Conservation (phyloP, 1,140 invertebrate genomes). For the Pantala flavescens region DNA sequence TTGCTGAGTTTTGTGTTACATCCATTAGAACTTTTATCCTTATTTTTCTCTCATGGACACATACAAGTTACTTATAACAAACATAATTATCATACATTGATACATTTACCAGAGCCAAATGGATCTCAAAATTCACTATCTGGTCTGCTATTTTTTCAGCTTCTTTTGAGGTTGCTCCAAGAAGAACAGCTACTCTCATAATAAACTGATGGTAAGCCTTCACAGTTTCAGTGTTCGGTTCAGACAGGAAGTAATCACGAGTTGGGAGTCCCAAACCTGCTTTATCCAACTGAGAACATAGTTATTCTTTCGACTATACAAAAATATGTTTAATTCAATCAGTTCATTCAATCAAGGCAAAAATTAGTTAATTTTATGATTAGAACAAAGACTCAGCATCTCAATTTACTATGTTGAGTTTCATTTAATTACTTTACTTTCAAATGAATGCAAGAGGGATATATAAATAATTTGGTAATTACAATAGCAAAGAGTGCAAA, state of each 20-base stretch:
- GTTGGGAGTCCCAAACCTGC: slow-evolving; percentile 75
- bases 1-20: no score
- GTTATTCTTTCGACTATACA: background rate
- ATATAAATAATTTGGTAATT: no score
- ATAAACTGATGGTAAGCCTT: slow-evolving; percentile 71
- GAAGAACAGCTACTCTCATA: slow-evolving; percentile 50
- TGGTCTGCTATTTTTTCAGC: slow-evolving; percentile 56
- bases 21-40: no score
- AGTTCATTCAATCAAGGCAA: slow-evolving; percentile 7
- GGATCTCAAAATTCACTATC: slow-evolving; percentile 72
- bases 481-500: no score
- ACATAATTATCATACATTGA: no score
- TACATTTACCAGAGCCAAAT: slow-evolving; percentile 52
- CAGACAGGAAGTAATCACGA: slow-evolving; percentile 71
- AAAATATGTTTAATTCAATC: background rate
- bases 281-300: slow-evolving; percentile 60
- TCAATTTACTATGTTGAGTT: no score
- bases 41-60: no score
- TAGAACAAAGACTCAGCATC: no score
- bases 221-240: slow-evolving; percentile 55
- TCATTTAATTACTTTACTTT: no score
- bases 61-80: no score
- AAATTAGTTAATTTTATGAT: no score
- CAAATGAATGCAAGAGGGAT: no score
- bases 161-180: slow-evolving; percentile 49